Conservation (phyloP, 2,113 vertebrate genomes). For the Calyptommatus sinebrachiatus region DNA sequence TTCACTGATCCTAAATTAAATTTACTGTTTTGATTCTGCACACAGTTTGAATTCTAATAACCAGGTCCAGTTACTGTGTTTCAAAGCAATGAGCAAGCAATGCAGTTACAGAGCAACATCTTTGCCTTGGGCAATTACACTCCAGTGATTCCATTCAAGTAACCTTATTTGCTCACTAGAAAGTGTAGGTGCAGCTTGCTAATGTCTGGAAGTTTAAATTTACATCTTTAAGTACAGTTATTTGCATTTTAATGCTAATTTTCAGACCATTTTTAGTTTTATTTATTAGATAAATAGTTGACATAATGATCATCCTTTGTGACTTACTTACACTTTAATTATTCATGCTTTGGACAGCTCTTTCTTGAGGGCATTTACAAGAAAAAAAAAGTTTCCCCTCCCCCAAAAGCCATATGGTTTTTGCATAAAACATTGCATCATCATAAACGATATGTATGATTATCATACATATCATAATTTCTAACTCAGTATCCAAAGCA, state of each 20-base stretch:
- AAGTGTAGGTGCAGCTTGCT: constrained; percentile 61
- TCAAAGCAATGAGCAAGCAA: constrained; percentile 62
- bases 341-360: constrained; percentile 9
- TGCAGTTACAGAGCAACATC: constrained; percentile 45
- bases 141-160: constrained; percentile 63
- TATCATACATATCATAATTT: no score
- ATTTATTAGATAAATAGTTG: constrained; percentile 19
- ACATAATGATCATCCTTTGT: constrained; percentile 14
- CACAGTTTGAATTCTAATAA: constrained; percentile 47
- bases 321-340: neutral
- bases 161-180: constrained; percentile 73
- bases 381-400: neutral
- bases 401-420: neutral
- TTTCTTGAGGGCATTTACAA: neutral
- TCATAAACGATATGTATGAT: neutral
- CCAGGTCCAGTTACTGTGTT: constrained; percentile 63
- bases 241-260: constrained; percentile 56
- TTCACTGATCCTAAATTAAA: constrained; percentile 60
- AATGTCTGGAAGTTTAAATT: constrained; percentile 65
- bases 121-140: constrained; percentile 57
- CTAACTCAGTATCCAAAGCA: no score
- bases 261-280: constrained; percentile 29
- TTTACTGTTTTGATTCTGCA: constrained; percentile 50
- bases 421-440: neutral
- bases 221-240: constrained; percentile 51